Base-by-base conservation (phyloP, 2,113 vertebrate genomes). In the Pomatorhinus ruficollis region DNA sequence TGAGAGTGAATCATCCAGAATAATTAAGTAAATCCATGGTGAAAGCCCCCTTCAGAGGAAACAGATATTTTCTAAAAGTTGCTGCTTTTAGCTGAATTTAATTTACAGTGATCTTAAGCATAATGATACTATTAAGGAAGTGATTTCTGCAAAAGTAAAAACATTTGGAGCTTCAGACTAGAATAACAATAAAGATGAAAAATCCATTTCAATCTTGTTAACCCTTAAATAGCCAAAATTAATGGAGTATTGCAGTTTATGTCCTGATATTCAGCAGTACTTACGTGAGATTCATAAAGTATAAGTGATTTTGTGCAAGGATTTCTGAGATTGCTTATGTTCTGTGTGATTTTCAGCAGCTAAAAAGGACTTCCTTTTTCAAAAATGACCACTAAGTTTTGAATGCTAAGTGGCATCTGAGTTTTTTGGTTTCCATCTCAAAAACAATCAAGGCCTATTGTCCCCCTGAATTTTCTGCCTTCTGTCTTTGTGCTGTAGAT, bases 11-110 rank as follows among this genome's bases (percentile, higher is more conserved):
- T 96, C 87, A 93, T 95, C 85, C 92, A 92, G 77, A 97, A 97
- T 97, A 97, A 98, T 97, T 92, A 96, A 95, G 80, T 89, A 96
- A 97, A 97, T 95, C 87, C 87, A 81, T 57, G 52, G 83, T 79
- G 68, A 90, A 94, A 94, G 60, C 24, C 68, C 27, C 44, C 87
- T 85, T 87, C 54, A 90, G 76, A 95, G 70, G 57, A 95, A 92
- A 97, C 64, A 80, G 17, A 83, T 86, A 78, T 96, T 96, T 94
- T 83, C n/a, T 93, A 93, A 69, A 96, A 95, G 92, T 91, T 91
- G 59, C 80, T 97, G 91, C 95, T 97, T 98, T 97, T 97, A 97
- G 87, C 40, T 57, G 80, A 94, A 97, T 97, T 97, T 96, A 97
- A 95, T 97, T 97, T 97, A 93, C 83, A 96, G 92, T 83, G 76